phyloP scores from a whole-genome alignment of 2,888 invertebrate genomes.

The Trilocha varians region DNA sequence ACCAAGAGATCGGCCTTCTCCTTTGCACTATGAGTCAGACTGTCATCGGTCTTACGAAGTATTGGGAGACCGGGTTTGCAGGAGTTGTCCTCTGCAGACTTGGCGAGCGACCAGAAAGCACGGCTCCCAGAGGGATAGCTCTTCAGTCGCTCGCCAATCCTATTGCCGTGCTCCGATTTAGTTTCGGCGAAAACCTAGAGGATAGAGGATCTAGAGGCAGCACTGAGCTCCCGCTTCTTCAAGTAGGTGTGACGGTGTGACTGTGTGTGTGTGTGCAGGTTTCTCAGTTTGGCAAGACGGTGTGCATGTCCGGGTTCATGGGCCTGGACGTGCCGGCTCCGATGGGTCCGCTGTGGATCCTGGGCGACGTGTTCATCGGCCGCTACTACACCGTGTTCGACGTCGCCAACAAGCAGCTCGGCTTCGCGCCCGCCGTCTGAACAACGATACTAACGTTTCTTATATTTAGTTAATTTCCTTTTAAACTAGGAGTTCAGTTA shows the following conservation, averaged over 20 bases:
- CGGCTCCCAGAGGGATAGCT: too few species aligned
- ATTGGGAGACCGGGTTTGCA: too few species aligned
- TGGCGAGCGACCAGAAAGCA: too few species aligned
- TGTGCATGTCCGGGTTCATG: conserved; percentile 97
- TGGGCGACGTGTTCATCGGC: conserved; percentile 98
- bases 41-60: too few species aligned
- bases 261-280: conserved; percentile 54
- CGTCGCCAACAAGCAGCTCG: conserved; percentile 87
- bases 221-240: conserved; percentile 94
- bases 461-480: too few species aligned
- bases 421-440: conserved; percentile 82
- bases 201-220: conserved; percentile 97
- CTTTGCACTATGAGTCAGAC: too few species aligned
- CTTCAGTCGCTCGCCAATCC: too few species aligned
- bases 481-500: too few species aligned
- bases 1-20: too few species aligned
- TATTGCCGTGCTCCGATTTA: too few species aligned
- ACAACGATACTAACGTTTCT: too few species aligned
- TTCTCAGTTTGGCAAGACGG: conserved; percentile 84
- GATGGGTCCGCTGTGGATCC: conserved; percentile 97
- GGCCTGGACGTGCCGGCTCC: conserved; percentile 96
- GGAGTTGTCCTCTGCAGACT: too few species aligned
- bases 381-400: conserved; percentile 98
- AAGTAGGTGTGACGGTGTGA: conserved; percentile 4
- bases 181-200: conserved; percentile 90